Conservation (phyloP, 2,797 vertebrate species). For the Takifugu ocellatus region DNA sequence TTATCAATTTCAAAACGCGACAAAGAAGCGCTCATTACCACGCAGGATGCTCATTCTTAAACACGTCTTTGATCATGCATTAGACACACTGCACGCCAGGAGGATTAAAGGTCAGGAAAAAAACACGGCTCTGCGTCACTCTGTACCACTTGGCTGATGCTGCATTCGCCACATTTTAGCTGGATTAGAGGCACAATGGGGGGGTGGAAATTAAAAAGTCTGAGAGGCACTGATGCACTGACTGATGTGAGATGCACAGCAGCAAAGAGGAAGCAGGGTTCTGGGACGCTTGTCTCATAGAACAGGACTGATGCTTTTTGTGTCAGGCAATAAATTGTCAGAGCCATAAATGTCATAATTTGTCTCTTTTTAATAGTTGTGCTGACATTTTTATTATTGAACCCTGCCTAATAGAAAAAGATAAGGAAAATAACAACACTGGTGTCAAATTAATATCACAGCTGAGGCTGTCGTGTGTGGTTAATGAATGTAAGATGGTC, state of each 20-base stretch:
- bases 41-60: slow-evolving; percentile 6
- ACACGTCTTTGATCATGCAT: slow-evolving; percentile 35
- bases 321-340: slow-evolving; percentile 52
- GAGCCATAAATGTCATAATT: slow-evolving; percentile 61
- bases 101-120: slow-evolving; percentile 42
- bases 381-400: slow-evolving; percentile 69
- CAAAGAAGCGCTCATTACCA: slow-evolving; percentile 1
- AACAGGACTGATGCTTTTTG: slow-evolving; percentile 52
- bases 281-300: slow-evolving; percentile 17
- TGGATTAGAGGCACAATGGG: not conserved
- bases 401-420: slow-evolving; percentile 62
- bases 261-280: not conserved
- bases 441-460: slow-evolving; percentile 54
- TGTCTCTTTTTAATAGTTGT: slow-evolving; percentile 59
- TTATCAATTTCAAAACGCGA: not conserved
- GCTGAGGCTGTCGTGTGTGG: slow-evolving; percentile 26
- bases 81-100: slow-evolving; percentile 18
- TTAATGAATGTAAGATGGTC: slow-evolving; percentile 30
- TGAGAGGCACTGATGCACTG: not conserved
- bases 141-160: too few species aligned
- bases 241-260: slow-evolving; percentile 5
- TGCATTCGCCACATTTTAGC: not conserved
- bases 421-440: slow-evolving; percentile 64
- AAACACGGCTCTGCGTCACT: slow-evolving; percentile 25
- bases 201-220: too few species aligned